Percentiles rank a stretch among this genome's conserved stretches.
Conservation (phyloP, 1,140 invertebrate genomes). For the Lepidurus arcticus region DNA sequence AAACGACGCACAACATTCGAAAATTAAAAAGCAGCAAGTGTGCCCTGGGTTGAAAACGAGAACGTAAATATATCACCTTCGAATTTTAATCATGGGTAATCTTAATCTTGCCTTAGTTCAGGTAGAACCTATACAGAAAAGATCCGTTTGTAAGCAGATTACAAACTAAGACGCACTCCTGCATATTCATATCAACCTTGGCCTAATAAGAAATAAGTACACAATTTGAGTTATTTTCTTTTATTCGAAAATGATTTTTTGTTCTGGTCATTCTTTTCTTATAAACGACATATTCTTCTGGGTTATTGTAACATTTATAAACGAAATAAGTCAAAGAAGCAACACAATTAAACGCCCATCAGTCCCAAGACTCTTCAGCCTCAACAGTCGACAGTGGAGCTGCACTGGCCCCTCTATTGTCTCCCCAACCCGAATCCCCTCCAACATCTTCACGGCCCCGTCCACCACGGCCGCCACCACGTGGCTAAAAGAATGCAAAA, state of each 20-base stretch:
- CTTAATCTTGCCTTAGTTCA: too few species aligned
- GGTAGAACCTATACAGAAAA: too few species aligned
- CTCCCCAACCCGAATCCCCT: neutral
- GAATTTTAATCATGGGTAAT: too few species aligned
- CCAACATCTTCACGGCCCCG: neutral
- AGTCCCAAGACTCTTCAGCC: slow-evolving; percentile 29
- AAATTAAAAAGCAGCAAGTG: too few species aligned
- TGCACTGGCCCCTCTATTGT: neutral
- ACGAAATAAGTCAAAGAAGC: slow-evolving; percentile 12
- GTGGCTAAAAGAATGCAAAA: neutral
- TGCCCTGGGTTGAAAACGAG: too few species aligned
- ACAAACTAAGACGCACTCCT: too few species aligned
- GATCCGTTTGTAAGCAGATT: too few species aligned
- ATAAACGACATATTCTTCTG: slow-evolving; percentile 16
- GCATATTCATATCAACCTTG: neutral
- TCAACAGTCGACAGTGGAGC: neutral
- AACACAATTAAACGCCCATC: neutral
- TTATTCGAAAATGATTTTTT: neutral
- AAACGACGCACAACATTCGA: too few species aligned
- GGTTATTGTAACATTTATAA: slow-evolving; percentile 1
- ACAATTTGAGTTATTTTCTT: neutral
- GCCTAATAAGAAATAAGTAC: neutral
- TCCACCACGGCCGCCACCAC: slow-evolving; percentile 4
- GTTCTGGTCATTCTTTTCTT: neutral
- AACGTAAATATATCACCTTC: too few species aligned